phyloP scores from a whole-genome alignment of 2,888 invertebrate genomes.

The Beris chalybata region DNA sequence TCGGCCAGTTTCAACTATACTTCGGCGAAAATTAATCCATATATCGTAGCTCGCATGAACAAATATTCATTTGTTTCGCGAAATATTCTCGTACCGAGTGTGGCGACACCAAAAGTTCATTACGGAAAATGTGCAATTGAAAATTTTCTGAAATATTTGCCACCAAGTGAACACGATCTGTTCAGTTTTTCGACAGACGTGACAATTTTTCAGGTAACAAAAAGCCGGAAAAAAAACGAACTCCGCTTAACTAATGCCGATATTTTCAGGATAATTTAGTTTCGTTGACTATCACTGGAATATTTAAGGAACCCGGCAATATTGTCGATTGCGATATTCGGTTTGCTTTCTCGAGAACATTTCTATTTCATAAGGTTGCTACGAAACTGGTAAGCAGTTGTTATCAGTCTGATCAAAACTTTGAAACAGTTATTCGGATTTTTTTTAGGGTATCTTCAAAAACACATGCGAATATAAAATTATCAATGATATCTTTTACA shows the following conservation, averaged over 20 bases:
- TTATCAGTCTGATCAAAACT: neutral
- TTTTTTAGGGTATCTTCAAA: slow-evolving; percentile 36
- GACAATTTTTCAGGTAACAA: slow-evolving; percentile 24
- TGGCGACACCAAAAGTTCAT: slow-evolving; percentile 9
- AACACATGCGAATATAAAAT: slow-evolving; percentile 38
- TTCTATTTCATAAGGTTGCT: slow-evolving; percentile 31
- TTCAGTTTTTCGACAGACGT: slow-evolving; percentile 37
- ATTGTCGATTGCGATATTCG: slow-evolving; percentile 33
- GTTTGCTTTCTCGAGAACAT: slow-evolving; percentile 38
- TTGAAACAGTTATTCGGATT: neutral
- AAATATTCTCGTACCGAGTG: slow-evolving; percentile 6
- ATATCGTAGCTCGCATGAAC: slow-evolving; percentile 1
- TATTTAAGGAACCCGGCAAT: slow-evolving; percentile 28
- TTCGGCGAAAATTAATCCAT: slow-evolving; percentile 13
- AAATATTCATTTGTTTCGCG: slow-evolving; percentile 11
- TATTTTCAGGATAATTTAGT: slow-evolving; percentile 20
- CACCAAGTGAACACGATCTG: slow-evolving; percentile 38
- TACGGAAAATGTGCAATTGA: slow-evolving; percentile 30
- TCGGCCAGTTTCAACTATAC: slow-evolving; percentile 34
- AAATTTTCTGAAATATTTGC: slow-evolving; percentile 25
- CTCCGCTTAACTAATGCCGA: neutral
- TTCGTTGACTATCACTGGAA: slow-evolving; percentile 27
- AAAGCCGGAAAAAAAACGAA: neutral
- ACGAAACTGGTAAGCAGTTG: slow-evolving; percentile 30
- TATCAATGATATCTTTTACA: slow-evolving; percentile 34